Conservation (phyloP, 2,888 invertebrate species). For the Pandemis heparana region DNA sequence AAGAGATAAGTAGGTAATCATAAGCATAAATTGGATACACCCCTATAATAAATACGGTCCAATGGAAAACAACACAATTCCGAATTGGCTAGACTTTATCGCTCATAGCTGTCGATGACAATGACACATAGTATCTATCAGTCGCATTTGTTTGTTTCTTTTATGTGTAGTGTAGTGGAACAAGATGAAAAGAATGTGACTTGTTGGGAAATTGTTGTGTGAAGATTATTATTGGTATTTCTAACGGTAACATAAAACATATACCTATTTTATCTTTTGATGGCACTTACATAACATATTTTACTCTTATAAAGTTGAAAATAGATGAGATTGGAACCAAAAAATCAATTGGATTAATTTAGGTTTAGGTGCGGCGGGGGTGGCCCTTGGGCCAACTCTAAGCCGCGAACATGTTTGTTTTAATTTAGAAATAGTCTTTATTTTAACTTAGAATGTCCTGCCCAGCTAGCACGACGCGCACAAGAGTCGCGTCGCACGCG, state of each 20-base stretch:
- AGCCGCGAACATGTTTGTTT: too few species aligned
- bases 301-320: too few species aligned
- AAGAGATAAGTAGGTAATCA: too few species aligned
- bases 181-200: slow-evolving; percentile 1
- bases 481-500: too few species aligned
- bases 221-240: slow-evolving; percentile 14
- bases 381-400: too few species aligned
- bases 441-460: too few species aligned
- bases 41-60: not conserved
- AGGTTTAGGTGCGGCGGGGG: too few species aligned
- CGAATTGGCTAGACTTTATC: not conserved
- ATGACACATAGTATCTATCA: slow-evolving; percentile 18
- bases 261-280: not conserved
- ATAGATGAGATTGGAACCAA: too few species aligned
- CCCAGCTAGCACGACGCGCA: too few species aligned
- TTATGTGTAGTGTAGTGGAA: slow-evolving; percentile 1
- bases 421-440: too few species aligned
- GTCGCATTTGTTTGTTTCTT: slow-evolving; percentile 22
- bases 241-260: not conserved
- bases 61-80: not conserved
- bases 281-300: not conserved
- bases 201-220: slow-evolving; percentile 13
- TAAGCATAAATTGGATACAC: not conserved
- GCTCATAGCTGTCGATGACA: slow-evolving; percentile 15
- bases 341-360: too few species aligned